These are phyloP conservation scores for Pandemis heparana DNA, from an alignment of 2,888 invertebrate genomes.

Conservation along the genomic window DNA sequence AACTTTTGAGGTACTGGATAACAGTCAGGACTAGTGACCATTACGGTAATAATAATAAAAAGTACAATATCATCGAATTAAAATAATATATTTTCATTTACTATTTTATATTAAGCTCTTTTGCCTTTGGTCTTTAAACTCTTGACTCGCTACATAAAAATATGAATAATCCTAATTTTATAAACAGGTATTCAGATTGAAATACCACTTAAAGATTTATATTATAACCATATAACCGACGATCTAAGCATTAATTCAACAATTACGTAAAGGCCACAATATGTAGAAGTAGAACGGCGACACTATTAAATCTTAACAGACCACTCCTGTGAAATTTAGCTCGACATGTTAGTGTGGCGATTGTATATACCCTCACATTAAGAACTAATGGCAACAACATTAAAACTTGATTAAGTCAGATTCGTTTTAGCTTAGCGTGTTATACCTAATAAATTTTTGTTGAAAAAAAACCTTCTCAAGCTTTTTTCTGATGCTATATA, in stretches of 20 bases:
- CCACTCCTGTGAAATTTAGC: too few relatives aligned
- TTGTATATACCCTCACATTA: background rate
- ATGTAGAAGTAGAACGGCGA: background rate
- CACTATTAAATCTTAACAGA: too few relatives aligned
- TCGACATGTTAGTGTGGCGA: too few relatives aligned
- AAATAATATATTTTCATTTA: background rate
- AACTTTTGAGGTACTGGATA: too few relatives aligned
- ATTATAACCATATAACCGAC: too few relatives aligned
- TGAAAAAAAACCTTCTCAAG: too few relatives aligned
- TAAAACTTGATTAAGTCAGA: background rate
- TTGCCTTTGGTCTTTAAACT: conserved; percentile 5
- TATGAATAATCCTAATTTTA: background rate
- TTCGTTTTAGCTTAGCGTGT: background rate
- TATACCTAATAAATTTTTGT: too few relatives aligned
- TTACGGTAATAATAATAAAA: background rate
- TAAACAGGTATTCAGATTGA: too few relatives aligned
- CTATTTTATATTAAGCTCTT: background rate
- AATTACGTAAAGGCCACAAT: background rate
- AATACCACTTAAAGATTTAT: too few relatives aligned
- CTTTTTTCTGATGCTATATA: too few relatives aligned
- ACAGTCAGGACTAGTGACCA: background rate
- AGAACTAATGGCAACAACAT: background rate
- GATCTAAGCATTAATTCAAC: background rate
- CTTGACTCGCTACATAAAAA: background rate
- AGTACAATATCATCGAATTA: background rate